These are phyloP conservation scores for Beroe ovata DNA, from an alignment of 37 sponge, comb jelly and placozoan genomes.

Conservation along the genomic window DNA sequence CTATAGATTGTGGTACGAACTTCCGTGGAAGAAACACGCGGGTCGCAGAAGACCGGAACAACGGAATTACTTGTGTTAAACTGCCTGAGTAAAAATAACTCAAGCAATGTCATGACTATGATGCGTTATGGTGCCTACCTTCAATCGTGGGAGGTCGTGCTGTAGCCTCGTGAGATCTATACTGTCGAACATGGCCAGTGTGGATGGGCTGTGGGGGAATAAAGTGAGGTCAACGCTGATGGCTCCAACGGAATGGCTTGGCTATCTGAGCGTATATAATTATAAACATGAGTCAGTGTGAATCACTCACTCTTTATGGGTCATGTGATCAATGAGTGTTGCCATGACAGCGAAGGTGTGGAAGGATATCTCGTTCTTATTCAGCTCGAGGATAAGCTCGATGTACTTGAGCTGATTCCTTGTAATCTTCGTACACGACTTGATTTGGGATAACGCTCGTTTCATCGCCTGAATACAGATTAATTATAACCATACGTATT, in stretches of 20 bases:
- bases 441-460: constrained; percentile 36
- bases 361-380: constrained; percentile 34
- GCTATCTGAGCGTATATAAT: too few species aligned
- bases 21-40: too few species aligned
- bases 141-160: constrained; percentile 38
- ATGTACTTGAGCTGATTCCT: constrained; percentile 44
- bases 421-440: constrained; percentile 51
- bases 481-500: too few species aligned
- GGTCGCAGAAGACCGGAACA: too few species aligned
- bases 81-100: too few species aligned
- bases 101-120: too few species aligned
- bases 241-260: not conserved
- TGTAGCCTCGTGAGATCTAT: constrained; percentile 35
- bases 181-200: constrained; percentile 56
- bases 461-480: constrained; percentile 57
- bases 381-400: constrained; percentile 21
- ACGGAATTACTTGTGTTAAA: too few species aligned
- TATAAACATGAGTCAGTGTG: not conserved
- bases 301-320: constrained; percentile 22
- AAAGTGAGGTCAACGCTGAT: too few species aligned
- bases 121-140: not conserved
- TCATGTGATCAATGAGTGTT: constrained; percentile 60
- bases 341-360: constrained; percentile 66
- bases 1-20: too few species aligned
- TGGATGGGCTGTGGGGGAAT: constrained; percentile 3